Evolutionary conservation across 2,888 invertebrate genomes (phyloP), one percentile per base, ranked within the genome.

Genomic region (Pseudococcus jackbeardsleyi): DNA sequence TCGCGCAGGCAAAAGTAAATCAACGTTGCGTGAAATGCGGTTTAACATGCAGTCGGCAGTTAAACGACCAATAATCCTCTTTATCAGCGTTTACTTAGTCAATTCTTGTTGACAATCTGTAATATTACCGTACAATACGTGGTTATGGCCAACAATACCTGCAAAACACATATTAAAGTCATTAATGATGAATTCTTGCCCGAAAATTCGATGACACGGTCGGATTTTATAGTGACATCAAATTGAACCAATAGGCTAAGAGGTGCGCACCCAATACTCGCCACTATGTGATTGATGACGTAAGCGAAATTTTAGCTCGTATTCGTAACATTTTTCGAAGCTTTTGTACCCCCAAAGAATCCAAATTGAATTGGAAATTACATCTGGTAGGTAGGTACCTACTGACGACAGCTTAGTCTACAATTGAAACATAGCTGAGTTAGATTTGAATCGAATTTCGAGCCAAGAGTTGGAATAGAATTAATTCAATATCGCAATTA

Each of bases 91-190:
- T 79, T 79, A 19, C 42, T 33, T 33, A 33, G 26, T 79, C 79
- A 79, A 79, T 46, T 79, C 42, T 79, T 79, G 79, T 79, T 79
- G 79, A 79, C 79, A 42, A 79, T 79, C 26, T 79, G 79, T 19
- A 79, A 79, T 79, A 79, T 79, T 39, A 79, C 79, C n/a, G 79
- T 79, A 79, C 79, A 79, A 79, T 79, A 79, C 22, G 42, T 79
- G 26, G 79, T 79, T 19, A 79, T 46, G n/a, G 79, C 39, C 42
- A 79, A 42, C 42, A 79, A 79, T 79, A 79, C 79, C 79, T 79
- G 79, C 42, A 42, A 39, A 79, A 79, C 59, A 59, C 59, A 59
- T 19, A 59, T 59, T 9, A 59, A 19, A 59, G 59, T 59, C 59
- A 59, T 59, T 59, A 59, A 59, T 59, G 59, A 59, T 19, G 59